Evolutionary conservation across 2,113 vertebrate species (phyloP).

Genomic region (Camelus bactrianus): DNA sequence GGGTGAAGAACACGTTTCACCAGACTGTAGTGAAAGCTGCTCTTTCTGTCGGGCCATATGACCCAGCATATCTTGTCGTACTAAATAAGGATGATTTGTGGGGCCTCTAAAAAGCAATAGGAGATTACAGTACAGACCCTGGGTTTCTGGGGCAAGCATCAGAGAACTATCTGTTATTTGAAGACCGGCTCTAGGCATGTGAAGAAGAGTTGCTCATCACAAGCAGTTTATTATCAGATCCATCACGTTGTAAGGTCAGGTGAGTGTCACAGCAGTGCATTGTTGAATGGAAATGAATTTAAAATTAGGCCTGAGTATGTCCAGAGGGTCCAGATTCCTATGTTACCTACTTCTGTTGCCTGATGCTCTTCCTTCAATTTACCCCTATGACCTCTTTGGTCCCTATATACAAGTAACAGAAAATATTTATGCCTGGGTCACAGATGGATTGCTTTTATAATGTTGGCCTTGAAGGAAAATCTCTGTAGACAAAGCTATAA

Average conservation of each 20-base stretch:
- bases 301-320: neutral
- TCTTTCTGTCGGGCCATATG: neutral
- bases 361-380: neutral
- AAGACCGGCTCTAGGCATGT: neutral
- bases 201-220: neutral
- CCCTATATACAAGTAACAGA: neutral
- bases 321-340: neutral
- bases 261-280: neutral
- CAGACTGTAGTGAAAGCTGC: neutral
- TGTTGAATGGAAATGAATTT: neutral
- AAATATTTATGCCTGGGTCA: neutral
- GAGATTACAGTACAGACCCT: neutral
- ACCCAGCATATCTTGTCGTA: neutral
- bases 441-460: neutral
- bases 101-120: neutral
- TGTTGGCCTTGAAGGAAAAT: neutral
- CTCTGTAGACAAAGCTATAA: neutral
- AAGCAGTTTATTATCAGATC: neutral
- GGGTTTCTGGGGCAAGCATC: neutral
- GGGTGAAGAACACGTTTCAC: neutral
- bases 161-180: neutral
- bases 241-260: neutral
- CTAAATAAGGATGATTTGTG: neutral
- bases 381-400: neutral
- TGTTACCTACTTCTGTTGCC: neutral